Base-by-base conservation (phyloP, 2,888 invertebrate species). In the Napeogenes sylphis region DNA sequence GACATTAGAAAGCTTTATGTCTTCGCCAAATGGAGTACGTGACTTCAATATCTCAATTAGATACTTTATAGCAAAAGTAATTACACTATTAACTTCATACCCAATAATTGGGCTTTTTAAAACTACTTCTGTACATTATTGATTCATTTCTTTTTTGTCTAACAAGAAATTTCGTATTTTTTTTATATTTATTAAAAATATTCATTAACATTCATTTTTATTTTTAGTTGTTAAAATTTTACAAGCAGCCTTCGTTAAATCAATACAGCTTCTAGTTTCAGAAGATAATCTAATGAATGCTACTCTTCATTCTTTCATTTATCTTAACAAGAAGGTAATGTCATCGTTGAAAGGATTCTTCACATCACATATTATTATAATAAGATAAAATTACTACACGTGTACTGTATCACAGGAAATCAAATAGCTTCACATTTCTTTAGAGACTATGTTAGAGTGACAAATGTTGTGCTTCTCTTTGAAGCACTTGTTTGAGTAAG, bases 1-100 rank as follows among this genome's bases (percentile, higher is more conserved):
- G 79, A 78, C 84, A 82, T 86, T 84, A 83, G 74, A 75, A 77
- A 81, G 82, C 82, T 86, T 86, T 86, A 82, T 83, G 81, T 82
- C 79, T 77, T 74, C 73, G 67, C 78, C 74, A 75, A 84, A 83
- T 82, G 78, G 80, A 77, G 73, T 81, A 84, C 84, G 86, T 85
- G 85, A 80, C 81, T 83, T 75, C 78, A 79, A 71, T 71, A 68
- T 70, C 71, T 83, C 80, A 81, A 77, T 81, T 75, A 77, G 74
- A 72, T 73, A 69, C 70, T 74, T 76, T 76, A 75, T 74, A 68
- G 68, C 72, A 62, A 64, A 65, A 66, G 70, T 67, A 70, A 70
- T 71, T 68, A 68, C 68, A 60, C 54, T 61, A 51, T 62, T 58
- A 67, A 68, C 55, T 57, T 57, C 57, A 42, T 32, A 46, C 46